Percentiles rank a stretch among this genome's conserved stretches.
Conservation (phyloP, 2,797 vertebrate species). For the Holocentrus rufus region DNA sequence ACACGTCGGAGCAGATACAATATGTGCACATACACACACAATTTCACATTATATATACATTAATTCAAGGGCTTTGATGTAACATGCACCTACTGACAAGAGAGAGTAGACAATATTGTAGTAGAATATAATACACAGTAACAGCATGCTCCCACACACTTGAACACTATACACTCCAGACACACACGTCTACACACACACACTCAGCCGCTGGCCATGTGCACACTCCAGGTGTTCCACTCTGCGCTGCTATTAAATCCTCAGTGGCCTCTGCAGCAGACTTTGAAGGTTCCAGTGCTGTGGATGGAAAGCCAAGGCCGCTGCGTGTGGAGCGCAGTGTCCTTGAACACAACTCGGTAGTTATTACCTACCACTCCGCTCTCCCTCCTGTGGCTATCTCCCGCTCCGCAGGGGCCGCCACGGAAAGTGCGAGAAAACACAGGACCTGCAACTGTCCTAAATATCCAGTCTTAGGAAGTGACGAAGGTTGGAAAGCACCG, state of each 20-base stretch:
- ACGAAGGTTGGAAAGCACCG: conserved; percentile 26
- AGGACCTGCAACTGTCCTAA: conserved; percentile 41
- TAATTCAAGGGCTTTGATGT: conserved; percentile 3
- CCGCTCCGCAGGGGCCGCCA: conserved; percentile 56
- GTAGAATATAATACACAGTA: conserved; percentile 8
- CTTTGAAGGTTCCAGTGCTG: conserved; percentile 43
- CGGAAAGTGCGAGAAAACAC: conserved; percentile 40
- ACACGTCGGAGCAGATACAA: neutral
- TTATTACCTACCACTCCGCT: conserved; percentile 64
- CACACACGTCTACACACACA: conserved; percentile 28
- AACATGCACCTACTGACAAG: neutral
- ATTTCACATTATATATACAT: conserved; percentile 11
- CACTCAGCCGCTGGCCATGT: conserved; percentile 61
- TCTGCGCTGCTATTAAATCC: conserved; percentile 64
- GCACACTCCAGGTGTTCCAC: conserved; percentile 76
- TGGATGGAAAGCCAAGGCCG: conserved; percentile 53
- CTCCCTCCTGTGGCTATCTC: conserved; percentile 63
- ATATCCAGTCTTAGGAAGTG: conserved; percentile 28
- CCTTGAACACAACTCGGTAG: conserved; percentile 69
- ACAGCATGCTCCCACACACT: conserved; percentile 19
- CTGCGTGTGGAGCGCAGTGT: conserved; percentile 59
- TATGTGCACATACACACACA: neutral
- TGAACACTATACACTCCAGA: conserved; percentile 63
- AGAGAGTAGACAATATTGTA: neutral
- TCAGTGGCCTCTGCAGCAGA: conserved; percentile 60